Conservation (phyloP, 2,888 invertebrate species). For the Sicus ferrugineus region DNA sequence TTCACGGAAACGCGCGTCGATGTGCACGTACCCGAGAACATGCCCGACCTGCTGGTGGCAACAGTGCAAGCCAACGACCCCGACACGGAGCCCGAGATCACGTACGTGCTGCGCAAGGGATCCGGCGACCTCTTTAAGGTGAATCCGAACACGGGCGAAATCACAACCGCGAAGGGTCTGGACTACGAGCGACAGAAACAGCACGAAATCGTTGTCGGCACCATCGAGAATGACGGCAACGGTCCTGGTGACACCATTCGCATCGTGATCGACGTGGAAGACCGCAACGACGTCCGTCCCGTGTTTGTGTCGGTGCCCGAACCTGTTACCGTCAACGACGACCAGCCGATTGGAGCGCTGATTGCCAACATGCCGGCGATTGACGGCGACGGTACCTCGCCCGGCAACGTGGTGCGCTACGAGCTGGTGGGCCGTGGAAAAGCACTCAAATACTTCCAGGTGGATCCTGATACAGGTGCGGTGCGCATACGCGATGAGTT, state of each 20-base stretch:
- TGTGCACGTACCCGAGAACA: constrained; percentile 85
- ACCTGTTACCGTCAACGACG: constrained; percentile 84
- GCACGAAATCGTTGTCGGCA: constrained; percentile 81
- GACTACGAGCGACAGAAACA: constrained; percentile 80
- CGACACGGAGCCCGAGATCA: constrained; percentile 82
- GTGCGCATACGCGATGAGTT: constrained; percentile 84
- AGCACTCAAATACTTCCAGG: constrained; percentile 84
- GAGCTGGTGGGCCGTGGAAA: constrained; percentile 84
- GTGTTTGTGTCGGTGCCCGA: constrained; percentile 84
- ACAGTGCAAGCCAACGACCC: constrained; percentile 88
- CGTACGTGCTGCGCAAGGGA: constrained; percentile 83
- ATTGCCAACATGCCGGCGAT: constrained; percentile 81
- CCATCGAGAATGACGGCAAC: constrained; percentile 79
- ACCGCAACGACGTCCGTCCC: constrained; percentile 88
- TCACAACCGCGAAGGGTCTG: constrained; percentile 77
- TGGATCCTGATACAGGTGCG: constrained; percentile 84
- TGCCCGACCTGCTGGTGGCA: constrained; percentile 77
- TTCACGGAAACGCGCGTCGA: constrained; percentile 79
- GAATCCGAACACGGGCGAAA: constrained; percentile 79
- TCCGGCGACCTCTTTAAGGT: constrained; percentile 84
- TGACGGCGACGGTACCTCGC: constrained; percentile 85
- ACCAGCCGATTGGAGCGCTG: constrained; percentile 80
- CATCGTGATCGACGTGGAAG: constrained; percentile 68
- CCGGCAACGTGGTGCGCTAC: constrained; percentile 82
- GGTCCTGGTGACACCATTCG: constrained; percentile 77